Base-by-base conservation (phyloP, 2,888 invertebrate genomes). In the Andrena chrysosceles region DNA sequence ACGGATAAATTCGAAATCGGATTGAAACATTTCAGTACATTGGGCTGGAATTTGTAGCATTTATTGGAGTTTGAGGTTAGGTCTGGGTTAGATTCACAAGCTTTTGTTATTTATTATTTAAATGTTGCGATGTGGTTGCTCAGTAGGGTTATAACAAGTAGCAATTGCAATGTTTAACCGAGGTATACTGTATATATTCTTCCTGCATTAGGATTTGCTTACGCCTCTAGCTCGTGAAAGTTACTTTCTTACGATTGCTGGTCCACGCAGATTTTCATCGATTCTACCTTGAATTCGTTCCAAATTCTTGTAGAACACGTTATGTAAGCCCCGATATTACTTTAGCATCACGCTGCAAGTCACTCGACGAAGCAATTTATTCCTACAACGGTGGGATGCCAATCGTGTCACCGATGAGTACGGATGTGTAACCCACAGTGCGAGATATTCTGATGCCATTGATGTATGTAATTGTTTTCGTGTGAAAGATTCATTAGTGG, bases 11-110 rank as follows among this genome's bases (percentile, higher is more conserved):
- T 8, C n/a, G 52, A 20, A 52, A 20, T 52, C n/a, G 52, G 52
- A 52, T 20, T 52, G 8, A 52, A 20, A 13, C 42, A 42, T 42
- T 13, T 20, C 23, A 1, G 26, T 2, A 42, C 7, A 26, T 16
- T 76, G 5, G 6, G 13, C 20, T 48, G 13, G 13, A 35, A 16
- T 29, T 29, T 35, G 0, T 20, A 31, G 13, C 13, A 4, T 16
- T 2, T 8, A 33, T n/a, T 20, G 20, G 5, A 26, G n/a, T 67
- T 77, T 62, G 31, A 77, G 76, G 76, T 77, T 77, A 77, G 42
- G 20, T 67, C 35, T 16, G 13, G 1, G 1, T 2, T 10, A 35
- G 2, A 10, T 20, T 31, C 16, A 3, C 0, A 13, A 23, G 52
- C 49, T 23, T 23, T 29, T 56, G 4, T 13, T 31, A 13, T n/a